phyloP scores from a whole-genome alignment of 2,888 invertebrate species.

The Chrysolina haemoptera region DNA sequence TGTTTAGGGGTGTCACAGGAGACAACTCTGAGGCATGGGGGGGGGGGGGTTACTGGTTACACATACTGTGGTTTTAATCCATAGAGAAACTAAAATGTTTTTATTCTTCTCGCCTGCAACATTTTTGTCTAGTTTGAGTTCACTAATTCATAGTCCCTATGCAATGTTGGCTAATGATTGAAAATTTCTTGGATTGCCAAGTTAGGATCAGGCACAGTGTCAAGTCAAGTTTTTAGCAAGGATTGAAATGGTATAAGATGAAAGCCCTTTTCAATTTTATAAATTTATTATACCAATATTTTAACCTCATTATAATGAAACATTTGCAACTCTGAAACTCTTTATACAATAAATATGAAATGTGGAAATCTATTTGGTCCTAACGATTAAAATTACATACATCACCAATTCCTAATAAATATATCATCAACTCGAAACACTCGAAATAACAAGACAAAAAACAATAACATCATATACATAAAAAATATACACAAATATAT shows the following conservation, averaged over 20 bases:
- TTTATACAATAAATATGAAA: conserved; percentile 62
- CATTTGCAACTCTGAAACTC: conserved; percentile 52
- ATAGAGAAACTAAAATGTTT: too few relatives aligned
- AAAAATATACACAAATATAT: conserved; percentile 50
- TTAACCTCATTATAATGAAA: conserved; percentile 52
- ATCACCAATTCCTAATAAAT: conserved; percentile 54
- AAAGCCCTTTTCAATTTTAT: conserved; percentile 27
- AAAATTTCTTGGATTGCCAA: too few relatives aligned
- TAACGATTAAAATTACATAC: conserved; percentile 63
- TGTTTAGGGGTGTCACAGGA: too few relatives aligned
- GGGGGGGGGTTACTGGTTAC: too few relatives aligned
- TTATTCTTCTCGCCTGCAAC: too few relatives aligned
- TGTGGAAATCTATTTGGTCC: conserved; percentile 66
- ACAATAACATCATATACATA: conserved; percentile 55
- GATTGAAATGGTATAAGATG: neutral
- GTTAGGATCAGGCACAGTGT: too few relatives aligned
- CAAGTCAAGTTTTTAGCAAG: too few relatives aligned
- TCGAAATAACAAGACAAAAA: conserved; percentile 54
- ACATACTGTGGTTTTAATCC: too few relatives aligned
- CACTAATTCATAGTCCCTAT: too few relatives aligned
- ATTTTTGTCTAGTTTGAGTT: too few relatives aligned
- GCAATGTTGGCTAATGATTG: too few relatives aligned
- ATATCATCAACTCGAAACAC: conserved; percentile 50
- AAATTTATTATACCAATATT: conserved; percentile 51
- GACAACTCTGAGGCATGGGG: too few relatives aligned